Evolutionary conservation across 1,140 invertebrate species (phyloP), one percentile per base, ranked within the genome.

Genomic region (Pissodes strobi): DNA sequence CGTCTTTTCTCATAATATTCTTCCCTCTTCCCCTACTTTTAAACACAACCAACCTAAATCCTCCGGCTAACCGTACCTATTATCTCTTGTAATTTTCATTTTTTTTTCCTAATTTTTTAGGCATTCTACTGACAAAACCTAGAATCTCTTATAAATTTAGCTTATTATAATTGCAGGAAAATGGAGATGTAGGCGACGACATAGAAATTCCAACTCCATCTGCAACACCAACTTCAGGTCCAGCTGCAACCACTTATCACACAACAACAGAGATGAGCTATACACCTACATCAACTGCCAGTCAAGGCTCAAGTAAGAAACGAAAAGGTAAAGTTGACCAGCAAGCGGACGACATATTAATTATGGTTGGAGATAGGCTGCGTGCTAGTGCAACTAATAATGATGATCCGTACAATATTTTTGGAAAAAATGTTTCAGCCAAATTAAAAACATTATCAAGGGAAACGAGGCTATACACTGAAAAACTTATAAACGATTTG

Each of bases 311-410:
- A 58, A 12, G 39, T 4, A 56, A 37, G 53, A 38, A 55, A 46
- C 25, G 25, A 4, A 43, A 30, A 30, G 55, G 18, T 48, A 60
- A 60, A 60, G 22, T 12, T 39, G 61, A 64, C n/a, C 30, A 34
- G 15, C 41, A 64, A 60, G 43, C n/a, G 37, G 52, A 64, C 39
- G 61, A 57, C 39, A 52, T 64, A 22, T 46, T 64, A 19, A 39
- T 25, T 39, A 39, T 57, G 37, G 39, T 64, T 25, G 53, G 61
- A 18, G 30, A 57, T 56, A 27, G 25, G 18, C 19, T 30, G 9
- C 21, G 27, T 38, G n/a, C 30, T 34, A 34, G 30, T 34, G 30
- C 30, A 34, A 51, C 13, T 19, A 12, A 45, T 18, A 64, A 18
- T 6, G 52, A n/a, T 8, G 56, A 65, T 60, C 19, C 6, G 10